A percentile compares a stretch with the other conserved stretches of the same genome.
These are phyloP conservation scores for Cheirogaleus medius DNA, from an alignment of 2,113 vertebrate genomes.

Conservation along the genomic window DNA sequence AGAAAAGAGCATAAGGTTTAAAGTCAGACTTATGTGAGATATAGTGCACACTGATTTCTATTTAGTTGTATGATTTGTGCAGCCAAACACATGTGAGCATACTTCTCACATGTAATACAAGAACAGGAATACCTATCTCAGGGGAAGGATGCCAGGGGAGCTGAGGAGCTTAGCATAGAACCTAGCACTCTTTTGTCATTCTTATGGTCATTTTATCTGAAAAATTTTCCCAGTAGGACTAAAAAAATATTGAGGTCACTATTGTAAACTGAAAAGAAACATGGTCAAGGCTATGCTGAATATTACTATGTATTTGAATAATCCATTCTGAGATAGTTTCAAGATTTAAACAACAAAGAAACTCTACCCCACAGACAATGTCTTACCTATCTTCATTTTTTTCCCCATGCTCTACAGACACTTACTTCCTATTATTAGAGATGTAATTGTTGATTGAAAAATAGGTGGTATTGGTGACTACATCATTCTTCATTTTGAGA, in stretches of 20 bases:
- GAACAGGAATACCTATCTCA: background rate
- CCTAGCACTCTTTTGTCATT: background rate
- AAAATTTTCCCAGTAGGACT: background rate
- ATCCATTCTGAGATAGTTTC: background rate
- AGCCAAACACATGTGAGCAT: no score
- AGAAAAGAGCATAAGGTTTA: background rate
- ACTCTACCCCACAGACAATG: background rate
- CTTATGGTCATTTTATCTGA: background rate
- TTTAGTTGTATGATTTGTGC: background rate
- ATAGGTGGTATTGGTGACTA: background rate
- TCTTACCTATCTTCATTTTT: background rate
- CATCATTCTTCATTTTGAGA: background rate
- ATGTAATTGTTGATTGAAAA: background rate
- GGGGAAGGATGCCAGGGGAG: background rate
- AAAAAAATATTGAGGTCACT: background rate
- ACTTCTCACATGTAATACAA: background rate
- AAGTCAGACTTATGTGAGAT: background rate
- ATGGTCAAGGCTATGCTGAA: background rate
- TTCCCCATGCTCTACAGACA: background rate
- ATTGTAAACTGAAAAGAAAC: background rate
- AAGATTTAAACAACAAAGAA: constrained; percentile 1
- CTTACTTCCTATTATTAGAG: background rate
- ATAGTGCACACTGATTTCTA: background rate
- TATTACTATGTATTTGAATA: background rate
- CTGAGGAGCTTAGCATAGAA: background rate